Evolutionary conservation across 2,888 invertebrate genomes (phyloP).

Genomic region (Dynastes maya): DNA sequence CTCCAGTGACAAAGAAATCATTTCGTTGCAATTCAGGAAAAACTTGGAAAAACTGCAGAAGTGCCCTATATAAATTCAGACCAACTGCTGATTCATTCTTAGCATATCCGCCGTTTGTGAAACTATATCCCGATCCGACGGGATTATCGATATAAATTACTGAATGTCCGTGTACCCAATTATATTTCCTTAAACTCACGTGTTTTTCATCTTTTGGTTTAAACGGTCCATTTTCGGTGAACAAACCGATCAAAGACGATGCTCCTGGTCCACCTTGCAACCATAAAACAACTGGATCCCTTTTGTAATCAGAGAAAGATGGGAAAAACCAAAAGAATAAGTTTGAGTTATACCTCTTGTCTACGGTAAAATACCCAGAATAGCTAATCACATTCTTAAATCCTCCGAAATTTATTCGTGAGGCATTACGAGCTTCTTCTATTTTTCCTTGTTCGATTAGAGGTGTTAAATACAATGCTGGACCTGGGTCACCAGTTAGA

Average conservation of each 20-base stretch:
- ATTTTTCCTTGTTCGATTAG: constrained; percentile 81
- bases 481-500: constrained; percentile 66
- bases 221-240: constrained; percentile 89
- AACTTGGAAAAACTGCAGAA: constrained; percentile 87
- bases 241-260: constrained; percentile 84
- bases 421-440: constrained; percentile 74
- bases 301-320: constrained; percentile 71
- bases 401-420: constrained; percentile 74
- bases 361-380: constrained; percentile 89
- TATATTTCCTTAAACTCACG: constrained; percentile 77
- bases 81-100: constrained; percentile 87
- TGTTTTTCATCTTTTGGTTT: constrained; percentile 70
- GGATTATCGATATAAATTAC: constrained; percentile 95
- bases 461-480: constrained; percentile 85
- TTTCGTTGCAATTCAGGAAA: constrained; percentile 84
- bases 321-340: constrained; percentile 96
- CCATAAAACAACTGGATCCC: constrained; percentile 86
- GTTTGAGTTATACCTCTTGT: constrained; percentile 83
- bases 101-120: constrained; percentile 87
- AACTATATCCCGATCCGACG: constrained; percentile 94
- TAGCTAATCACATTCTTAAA: constrained; percentile 78
- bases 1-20: constrained; percentile 91
- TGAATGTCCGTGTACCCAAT: constrained; percentile 86
- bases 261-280: constrained; percentile 91
- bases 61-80: constrained; percentile 82